These are phyloP conservation scores for Caenorhabditis afra DNA, from an alignment of 2,888 invertebrate genomes.

Conservation along the genomic window DNA sequence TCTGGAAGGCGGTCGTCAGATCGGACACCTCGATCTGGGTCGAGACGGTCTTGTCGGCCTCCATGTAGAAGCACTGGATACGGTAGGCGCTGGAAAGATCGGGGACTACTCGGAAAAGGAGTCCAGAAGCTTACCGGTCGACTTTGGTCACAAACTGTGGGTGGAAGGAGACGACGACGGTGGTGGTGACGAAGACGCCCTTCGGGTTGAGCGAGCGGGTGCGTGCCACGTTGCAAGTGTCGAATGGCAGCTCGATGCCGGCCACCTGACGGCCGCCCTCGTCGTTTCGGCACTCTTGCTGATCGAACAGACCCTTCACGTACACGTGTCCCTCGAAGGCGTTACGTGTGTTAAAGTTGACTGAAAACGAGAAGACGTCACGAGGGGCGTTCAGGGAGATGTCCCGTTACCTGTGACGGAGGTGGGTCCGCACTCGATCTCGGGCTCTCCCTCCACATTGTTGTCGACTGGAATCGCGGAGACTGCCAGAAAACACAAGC, in stretches of 20 bases:
- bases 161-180: conserved; percentile 81
- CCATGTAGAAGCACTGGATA: conserved; percentile 81
- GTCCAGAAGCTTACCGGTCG: conserved; percentile 55
- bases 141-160: conserved; percentile 80
- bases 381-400: background rate
- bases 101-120: background rate
- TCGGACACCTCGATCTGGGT: conserved; percentile 79
- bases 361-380: no score
- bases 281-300: conserved; percentile 77
- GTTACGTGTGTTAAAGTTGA: conserved; percentile 80
- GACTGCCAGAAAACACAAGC: conserved; percentile 38
- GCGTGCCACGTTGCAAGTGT: conserved; percentile 79
- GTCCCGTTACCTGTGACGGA: conserved; percentile 75
- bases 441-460: conserved; percentile 80
- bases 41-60: conserved; percentile 80
- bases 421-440: conserved; percentile 80
- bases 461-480: conserved; percentile 79
- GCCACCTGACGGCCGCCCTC: conserved; percentile 78
- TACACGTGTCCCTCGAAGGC: conserved; percentile 75
- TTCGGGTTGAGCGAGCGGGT: conserved; percentile 80
- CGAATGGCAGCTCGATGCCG: conserved; percentile 80
- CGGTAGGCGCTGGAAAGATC: conserved; percentile 74
- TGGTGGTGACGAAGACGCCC: conserved; percentile 80
- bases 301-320: conserved; percentile 78
- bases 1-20: conserved; percentile 79